phyloP scores from a whole-genome alignment of 2,888 invertebrate species.

The Gisinianus flammeolus region DNA sequence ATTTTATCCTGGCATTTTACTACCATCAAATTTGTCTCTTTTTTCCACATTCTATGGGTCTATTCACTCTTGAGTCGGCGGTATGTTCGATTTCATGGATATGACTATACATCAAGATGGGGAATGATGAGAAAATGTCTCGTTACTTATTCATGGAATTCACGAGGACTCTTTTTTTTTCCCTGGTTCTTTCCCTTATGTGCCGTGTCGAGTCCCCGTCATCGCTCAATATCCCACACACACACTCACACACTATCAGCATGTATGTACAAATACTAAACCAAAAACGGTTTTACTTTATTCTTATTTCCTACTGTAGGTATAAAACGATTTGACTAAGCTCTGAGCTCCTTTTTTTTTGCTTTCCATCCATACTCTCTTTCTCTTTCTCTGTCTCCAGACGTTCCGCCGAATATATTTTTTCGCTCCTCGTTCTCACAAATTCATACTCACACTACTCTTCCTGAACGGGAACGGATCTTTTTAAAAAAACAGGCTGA shows the following conservation, averaged over 20 bases:
- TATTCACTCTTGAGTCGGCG: slow-evolving; percentile 2
- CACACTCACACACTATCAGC: too few species aligned
- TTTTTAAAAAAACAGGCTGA: slow-evolving; percentile 16
- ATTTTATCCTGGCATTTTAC: slow-evolving; percentile 2
- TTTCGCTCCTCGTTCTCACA: too few species aligned
- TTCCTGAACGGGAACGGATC: not conserved
- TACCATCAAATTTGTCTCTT: not conserved
- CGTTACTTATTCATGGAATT: slow-evolving; percentile 36
- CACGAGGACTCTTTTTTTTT: not conserved
- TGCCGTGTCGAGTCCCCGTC: not conserved
- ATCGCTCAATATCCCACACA: too few species aligned
- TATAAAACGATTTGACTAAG: slow-evolving; percentile 2
- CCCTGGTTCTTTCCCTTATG: not conserved
- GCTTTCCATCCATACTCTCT: not conserved
- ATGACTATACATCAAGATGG: not conserved
- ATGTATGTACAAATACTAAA: not conserved
- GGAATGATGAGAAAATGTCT: slow-evolving; percentile 35
- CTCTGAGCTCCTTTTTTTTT: not conserved
- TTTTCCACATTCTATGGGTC: not conserved
- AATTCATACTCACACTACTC: not conserved
- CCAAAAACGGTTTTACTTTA: not conserved
- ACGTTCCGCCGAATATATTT: too few species aligned
- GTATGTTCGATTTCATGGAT: slow-evolving; percentile 22
- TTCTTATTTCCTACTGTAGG: too few species aligned
- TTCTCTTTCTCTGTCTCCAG: too few species aligned